phyloP scores from a whole-genome alignment of 2,797 vertebrate genomes.

The Pitangus sulphuratus region DNA sequence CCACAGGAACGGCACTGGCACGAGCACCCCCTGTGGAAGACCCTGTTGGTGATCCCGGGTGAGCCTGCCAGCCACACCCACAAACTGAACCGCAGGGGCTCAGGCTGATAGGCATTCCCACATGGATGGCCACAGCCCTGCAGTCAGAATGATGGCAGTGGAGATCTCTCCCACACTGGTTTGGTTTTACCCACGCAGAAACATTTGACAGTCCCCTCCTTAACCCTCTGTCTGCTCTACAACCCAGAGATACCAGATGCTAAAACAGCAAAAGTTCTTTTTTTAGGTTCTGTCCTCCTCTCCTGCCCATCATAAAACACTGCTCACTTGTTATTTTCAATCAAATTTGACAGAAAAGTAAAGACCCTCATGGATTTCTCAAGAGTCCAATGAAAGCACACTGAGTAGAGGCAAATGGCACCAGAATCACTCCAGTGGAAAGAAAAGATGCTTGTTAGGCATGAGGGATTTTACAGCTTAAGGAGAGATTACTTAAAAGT shows the following conservation, averaged over 20 bases:
- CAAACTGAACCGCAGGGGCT: rapidly evolving
- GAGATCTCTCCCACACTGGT: background rate
- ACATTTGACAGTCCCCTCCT: background rate
- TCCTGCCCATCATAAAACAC: background rate
- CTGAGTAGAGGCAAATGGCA: background rate
- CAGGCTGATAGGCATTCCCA: rapidly evolving
- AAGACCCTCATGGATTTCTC: background rate
- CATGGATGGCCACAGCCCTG: rapidly evolving
- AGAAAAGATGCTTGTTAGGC: background rate
- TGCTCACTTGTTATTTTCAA: background rate
- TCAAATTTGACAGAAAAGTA: background rate
- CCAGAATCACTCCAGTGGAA: background rate
- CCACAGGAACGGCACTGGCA: rapidly evolving
- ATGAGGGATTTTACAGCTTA: background rate
- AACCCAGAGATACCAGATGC: background rate
- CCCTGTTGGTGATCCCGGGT: background rate
- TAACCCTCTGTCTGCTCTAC: background rate
- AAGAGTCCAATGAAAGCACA: background rate
- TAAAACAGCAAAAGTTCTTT: background rate
- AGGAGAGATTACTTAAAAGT: background rate
- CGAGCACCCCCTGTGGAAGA: rapidly evolving
- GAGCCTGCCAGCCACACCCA: background rate
- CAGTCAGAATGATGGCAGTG: rapidly evolving
- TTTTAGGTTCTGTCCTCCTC: background rate
- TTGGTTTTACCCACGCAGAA: background rate